These are phyloP conservation scores for Acrocera orbiculus DNA, from an alignment of 2,888 invertebrate genomes.

Conservation along the genomic window DNA sequence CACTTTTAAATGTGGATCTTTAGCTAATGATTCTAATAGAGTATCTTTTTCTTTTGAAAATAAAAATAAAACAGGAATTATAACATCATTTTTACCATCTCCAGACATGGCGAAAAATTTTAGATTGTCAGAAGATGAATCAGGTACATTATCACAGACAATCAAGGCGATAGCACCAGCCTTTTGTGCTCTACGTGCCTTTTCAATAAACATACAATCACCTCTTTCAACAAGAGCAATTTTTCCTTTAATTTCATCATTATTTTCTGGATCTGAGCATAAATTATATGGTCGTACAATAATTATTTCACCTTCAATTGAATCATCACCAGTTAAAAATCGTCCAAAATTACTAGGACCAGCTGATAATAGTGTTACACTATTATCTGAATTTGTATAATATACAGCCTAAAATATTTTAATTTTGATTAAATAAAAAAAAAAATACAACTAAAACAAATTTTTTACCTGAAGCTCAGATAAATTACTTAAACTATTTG, in stretches of 20 bases:
- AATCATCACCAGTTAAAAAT: conserved; percentile 46
- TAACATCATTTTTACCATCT: conserved; percentile 71
- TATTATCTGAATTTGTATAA: conserved; percentile 24
- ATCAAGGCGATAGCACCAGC: conserved; percentile 74
- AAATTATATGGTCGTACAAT: conserved; percentile 54
- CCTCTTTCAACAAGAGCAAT: conserved; percentile 81
- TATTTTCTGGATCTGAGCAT: conserved; percentile 38
- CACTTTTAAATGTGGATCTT: conserved; percentile 36
- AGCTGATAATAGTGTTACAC: conserved; percentile 40
- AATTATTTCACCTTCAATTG: conserved; percentile 44
- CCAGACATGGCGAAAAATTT: conserved; percentile 95
- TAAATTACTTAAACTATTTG: conserved; percentile 34
- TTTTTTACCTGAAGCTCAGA: conserved; percentile 26
- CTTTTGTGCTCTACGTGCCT: conserved; percentile 65
- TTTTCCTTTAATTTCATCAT: conserved; percentile 42
- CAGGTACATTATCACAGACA: conserved; percentile 65
- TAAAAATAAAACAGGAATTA: conserved; percentile 80
- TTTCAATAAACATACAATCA: conserved; percentile 90
- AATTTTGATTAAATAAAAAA: conserved; percentile 2
- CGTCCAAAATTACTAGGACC: conserved; percentile 86
- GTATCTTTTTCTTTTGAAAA: conserved; percentile 59
- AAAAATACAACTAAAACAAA: not conserved
- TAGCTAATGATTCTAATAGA: conserved; percentile 41
- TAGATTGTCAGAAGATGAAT: conserved; percentile 53
- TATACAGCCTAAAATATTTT: conserved; percentile 27